A percentile compares a stretch with the other conserved stretches of the same genome.
These are phyloP conservation scores for Drosophila pectinifera DNA, from an alignment of 1,140 invertebrate genomes.

Conservation along the genomic window DNA sequence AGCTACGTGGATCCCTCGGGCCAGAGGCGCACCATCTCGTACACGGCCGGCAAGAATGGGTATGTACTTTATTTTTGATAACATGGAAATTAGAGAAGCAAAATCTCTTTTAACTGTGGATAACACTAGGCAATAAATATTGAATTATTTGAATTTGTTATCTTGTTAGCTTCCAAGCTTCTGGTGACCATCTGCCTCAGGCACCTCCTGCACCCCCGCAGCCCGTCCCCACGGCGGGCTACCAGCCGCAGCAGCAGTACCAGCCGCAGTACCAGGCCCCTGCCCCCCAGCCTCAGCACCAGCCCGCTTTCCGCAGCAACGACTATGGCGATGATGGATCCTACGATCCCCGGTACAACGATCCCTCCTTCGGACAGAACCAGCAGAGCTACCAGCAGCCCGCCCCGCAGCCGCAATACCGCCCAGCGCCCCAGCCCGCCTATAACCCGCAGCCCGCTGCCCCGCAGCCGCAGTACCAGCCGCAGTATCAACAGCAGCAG, in stretches of 20 bases:
- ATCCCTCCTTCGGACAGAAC: slow-evolving; percentile 79
- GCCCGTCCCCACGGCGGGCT: slow-evolving; percentile 86
- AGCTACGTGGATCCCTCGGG: slow-evolving; percentile 94
- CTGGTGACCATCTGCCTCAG: slow-evolving; percentile 91
- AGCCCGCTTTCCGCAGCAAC: slow-evolving; percentile 84
- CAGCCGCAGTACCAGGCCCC: slow-evolving; percentile 84
- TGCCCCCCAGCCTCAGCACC: slow-evolving; percentile 78
- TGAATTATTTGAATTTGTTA: background rate
- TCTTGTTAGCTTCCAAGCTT: slow-evolving; percentile 87
- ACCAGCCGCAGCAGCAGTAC: slow-evolving; percentile 85
- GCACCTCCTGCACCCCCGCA: slow-evolving; percentile 88
- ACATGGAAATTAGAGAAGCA: no score
- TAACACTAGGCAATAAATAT: no score
- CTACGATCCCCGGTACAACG: slow-evolving; percentile 85
- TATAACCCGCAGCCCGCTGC: slow-evolving; percentile 81
- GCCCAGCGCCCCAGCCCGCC: slow-evolving; percentile 79
- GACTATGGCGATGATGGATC: slow-evolving; percentile 87
- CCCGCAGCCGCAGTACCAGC: slow-evolving; percentile 84
- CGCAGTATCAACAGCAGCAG: slow-evolving; percentile 85
- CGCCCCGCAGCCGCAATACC: slow-evolving; percentile 80
- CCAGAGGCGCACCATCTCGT: slow-evolving; percentile 91
- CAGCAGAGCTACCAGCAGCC: slow-evolving; percentile 78
- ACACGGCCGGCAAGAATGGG: slow-evolving; percentile 94
- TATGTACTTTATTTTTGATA: slow-evolving; percentile 68
- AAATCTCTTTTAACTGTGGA: no score